phyloP scores from a whole-genome alignment of 2,797 vertebrate genomes.

The Oreortyx pictus region DNA sequence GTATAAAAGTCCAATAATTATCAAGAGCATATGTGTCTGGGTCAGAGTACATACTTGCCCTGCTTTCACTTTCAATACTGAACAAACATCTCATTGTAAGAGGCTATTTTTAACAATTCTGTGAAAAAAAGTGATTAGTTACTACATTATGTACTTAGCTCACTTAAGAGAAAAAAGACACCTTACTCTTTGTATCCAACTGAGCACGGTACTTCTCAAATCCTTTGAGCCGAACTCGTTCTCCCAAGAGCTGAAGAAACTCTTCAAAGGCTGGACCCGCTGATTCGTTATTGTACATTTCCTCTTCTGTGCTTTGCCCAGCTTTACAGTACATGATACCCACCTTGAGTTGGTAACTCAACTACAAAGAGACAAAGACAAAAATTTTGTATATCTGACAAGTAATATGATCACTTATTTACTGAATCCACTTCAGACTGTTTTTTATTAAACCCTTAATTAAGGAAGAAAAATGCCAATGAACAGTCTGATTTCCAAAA shows the following conservation, averaged over 20 bases:
- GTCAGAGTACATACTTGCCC: neutral
- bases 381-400: neutral
- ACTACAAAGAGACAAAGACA: constrained; percentile 77
- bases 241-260: constrained; percentile 96
- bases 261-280: constrained; percentile 94
- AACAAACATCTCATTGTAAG: neutral
- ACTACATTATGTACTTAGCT: neutral
- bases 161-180: neutral
- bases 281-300: constrained; percentile 98
- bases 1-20: neutral
- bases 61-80: neutral
- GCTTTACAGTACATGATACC: constrained; percentile 97
- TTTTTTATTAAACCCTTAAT: neutral
- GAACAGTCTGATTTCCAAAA: neutral
- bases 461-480: neutral
- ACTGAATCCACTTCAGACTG: neutral
- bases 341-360: constrained; percentile 97
- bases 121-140: neutral
- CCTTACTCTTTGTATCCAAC: constrained; percentile 95
- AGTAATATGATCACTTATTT: neutral
- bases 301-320: constrained; percentile 95
- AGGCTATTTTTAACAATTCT: neutral
- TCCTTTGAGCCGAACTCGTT: constrained; percentile 94
- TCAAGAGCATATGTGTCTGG: neutral
- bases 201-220: constrained; percentile 97